These are phyloP conservation scores for Pseudomyrmex dendroicus DNA, from an alignment of 1,140 invertebrate genomes.

Conservation along the genomic window DNA sequence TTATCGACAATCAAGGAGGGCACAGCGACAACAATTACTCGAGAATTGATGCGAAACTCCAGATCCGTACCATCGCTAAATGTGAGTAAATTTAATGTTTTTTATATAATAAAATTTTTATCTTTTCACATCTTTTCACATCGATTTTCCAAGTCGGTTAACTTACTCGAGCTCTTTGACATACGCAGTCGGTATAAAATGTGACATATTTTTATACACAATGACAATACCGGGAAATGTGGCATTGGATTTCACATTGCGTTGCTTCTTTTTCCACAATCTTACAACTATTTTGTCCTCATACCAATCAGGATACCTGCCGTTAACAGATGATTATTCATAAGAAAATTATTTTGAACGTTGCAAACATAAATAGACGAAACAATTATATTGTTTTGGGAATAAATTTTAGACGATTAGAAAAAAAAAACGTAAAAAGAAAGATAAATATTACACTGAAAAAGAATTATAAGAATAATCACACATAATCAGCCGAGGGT, in stretches of 20 bases:
- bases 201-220: conserved; percentile 85
- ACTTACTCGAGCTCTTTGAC: conserved; percentile 86
- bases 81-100: too few relatives aligned
- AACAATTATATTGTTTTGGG: neutral
- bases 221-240: conserved; percentile 81
- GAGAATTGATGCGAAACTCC: conserved; percentile 88
- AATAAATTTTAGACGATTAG: neutral
- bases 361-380: neutral
- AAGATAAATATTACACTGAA: conserved; percentile 9
- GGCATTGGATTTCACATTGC: conserved; percentile 69
- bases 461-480: conserved; percentile 51
- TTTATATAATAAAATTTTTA: conserved; percentile 55
- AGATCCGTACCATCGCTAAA: conserved; percentile 88
- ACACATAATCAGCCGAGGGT: conserved; percentile 79
- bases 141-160: neutral
- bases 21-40: conserved; percentile 86
- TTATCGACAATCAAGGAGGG: conserved; percentile 69
- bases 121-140: conserved; percentile 2
- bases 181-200: conserved; percentile 85
- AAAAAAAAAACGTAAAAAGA: neutral
- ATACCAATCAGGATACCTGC: conserved; percentile 84
- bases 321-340: conserved; percentile 43
- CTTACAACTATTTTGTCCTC: conserved; percentile 81
- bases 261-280: conserved; percentile 74
- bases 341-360: neutral